Evolutionary conservation across 1,140 invertebrate genomes (phyloP), one percentile per base, ranked within the genome.

Genomic region (Drosophila equinoxialis): DNA sequence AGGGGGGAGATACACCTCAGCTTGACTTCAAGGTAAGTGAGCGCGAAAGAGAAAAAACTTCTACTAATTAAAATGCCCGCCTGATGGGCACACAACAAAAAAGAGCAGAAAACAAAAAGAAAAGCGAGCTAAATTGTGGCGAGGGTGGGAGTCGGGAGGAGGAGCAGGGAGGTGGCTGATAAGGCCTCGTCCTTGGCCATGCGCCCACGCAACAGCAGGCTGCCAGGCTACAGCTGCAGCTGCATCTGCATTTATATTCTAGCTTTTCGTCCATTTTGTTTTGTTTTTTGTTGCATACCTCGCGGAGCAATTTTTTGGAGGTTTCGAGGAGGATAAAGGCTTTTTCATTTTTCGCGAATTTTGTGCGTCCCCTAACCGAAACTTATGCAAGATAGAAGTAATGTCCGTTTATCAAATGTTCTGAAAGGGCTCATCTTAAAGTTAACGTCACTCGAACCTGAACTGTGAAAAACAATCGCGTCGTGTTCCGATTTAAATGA

Each of bases 51-150:
- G 41, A 51, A 45, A 60, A 33, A 66, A 57, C 20, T 45, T 33
- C 58, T 73, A 79, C 68, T 76, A 79, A 72, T 76, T 75, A 71
- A 72, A 72, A 71, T 61, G 68, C 65, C 30, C 59, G 42, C 26
- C 45, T 20, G 45, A 51, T 51, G 45, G 45, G 45, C 20, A 39
- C 37, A 39, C 35, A 37, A 37, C 6, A 35, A 37, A 37, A 37
- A 39, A n/a, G n/a, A n/a, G n/a, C n/a, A n/a, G n/a, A n/a, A n/a
- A n/a, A 37, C 10, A 37, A 37, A 37, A 37, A 39, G 4, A 51
- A 51, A 23, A 51, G 20, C 17, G 6, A 51, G 17, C 45, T 51
- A 10, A 51, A 23, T 48, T 48, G 45, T 7, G 45, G 45, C 45
- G 7, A 23, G 45, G 45, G 45, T 3, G 7, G 17, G 37, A 7